Base-by-base conservation (phyloP, 2,797 vertebrate genomes). In the Megaceryle alcyon region DNA sequence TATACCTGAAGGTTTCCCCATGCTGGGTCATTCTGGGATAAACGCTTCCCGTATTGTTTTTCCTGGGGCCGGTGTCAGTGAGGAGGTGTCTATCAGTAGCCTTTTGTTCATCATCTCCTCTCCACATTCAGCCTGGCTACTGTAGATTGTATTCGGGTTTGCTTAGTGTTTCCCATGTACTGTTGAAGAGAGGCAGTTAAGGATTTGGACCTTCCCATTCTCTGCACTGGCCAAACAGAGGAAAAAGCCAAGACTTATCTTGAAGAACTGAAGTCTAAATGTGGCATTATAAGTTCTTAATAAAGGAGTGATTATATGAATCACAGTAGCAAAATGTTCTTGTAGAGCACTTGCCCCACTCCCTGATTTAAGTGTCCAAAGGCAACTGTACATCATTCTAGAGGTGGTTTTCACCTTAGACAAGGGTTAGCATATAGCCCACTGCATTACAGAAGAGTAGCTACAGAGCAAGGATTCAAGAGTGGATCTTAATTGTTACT, bases 401-500 rank as follows among this genome's bases (percentile, higher is more conserved):
- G 75, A 85, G n/a, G 15, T 86, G 49, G n/a, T 31, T 93, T 59
- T 94, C 0, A 0, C 64, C 63, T 73, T 33, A 68, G 48, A 39
- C 48, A 20, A 0, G 18, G 70, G 15, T 73, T 70, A 79, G 12
- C 4, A 3, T 53, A 31, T 10, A 94, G 70, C 53, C 44, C 76
- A n/a, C 68, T 57, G 33, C 5, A 2, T 77, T 48, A 57, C 53
- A 51, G 82, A 80, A 37, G 21, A 76, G 61, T 49, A 85, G 68
- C 61, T 70, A 31, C 61, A 56, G 69, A 88, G 54, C 22, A 61
- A 10, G 63, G 51, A n/a, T 86, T 84, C 71, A 73, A 39, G 33
- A 56, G 46, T 31, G 68, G 92, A 92, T 86, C 95, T 94, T 96
- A 96, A 97, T 93, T 63, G 89, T 86, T 97, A 72, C 68, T 76